A percentile compares a stretch with the other conserved stretches of the same genome.
Evolutionary conservation across 2,888 invertebrate genomes (phyloP).

Genomic region (Protodeltote pygarga): DNA sequence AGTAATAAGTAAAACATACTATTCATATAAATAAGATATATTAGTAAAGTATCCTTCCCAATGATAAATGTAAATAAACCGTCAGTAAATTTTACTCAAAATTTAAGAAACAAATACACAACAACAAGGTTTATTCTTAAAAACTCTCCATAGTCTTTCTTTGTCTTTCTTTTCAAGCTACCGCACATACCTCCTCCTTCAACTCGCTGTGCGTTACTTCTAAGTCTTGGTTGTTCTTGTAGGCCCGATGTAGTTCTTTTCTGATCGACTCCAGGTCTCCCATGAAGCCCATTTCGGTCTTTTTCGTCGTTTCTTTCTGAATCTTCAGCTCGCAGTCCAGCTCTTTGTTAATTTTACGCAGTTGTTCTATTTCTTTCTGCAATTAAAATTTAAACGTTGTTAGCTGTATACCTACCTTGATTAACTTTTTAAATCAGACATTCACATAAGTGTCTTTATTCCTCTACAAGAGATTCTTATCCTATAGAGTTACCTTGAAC

Average conservation of each 20-base stretch:
- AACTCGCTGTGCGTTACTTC: constrained; percentile 90
- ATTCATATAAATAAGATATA: background rate
- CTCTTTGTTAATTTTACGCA: constrained; percentile 72
- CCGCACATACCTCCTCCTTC: constrained; percentile 88
- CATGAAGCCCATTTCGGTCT: constrained; percentile 75
- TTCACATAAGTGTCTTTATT: too few species aligned
- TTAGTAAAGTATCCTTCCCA: constrained; percentile 15
- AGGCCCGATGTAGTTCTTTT: constrained; percentile 82
- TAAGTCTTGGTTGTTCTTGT: constrained; percentile 87
- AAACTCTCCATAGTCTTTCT: background rate
- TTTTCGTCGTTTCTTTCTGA: constrained; percentile 79
- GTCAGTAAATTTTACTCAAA: constrained; percentile 8
- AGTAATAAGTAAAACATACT: constrained; percentile 14
- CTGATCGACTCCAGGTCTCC: constrained; percentile 83
- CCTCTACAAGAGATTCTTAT: too few species aligned
- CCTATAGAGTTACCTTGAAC: constrained; percentile 71
- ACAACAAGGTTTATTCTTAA: too few species aligned
- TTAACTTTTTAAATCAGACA: too few species aligned
- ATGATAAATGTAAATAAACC: constrained; percentile 19
- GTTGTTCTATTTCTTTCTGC: constrained; percentile 74
- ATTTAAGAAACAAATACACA: constrained; percentile 7
- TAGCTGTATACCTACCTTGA: too few species aligned
- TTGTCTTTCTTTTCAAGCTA: background rate
- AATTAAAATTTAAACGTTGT: too few species aligned
- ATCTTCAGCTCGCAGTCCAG: constrained; percentile 81